A percentile compares a stretch with the other conserved stretches of the same genome.
Evolutionary conservation across 2,888 invertebrate genomes (phyloP).

Genomic region (Yponomeuta sedellus): DNA sequence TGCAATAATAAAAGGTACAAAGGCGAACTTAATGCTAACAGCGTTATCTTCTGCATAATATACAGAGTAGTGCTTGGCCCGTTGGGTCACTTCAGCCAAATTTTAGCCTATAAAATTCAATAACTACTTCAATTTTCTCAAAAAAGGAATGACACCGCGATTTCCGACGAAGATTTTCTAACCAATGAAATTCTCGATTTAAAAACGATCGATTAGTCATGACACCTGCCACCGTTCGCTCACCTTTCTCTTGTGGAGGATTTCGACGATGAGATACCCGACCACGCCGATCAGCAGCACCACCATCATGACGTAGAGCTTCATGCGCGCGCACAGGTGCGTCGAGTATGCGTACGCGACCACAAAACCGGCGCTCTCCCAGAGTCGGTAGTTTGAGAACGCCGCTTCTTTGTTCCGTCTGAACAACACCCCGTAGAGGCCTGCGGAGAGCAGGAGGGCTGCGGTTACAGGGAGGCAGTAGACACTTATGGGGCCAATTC

Average conservation of each 20-base stretch:
- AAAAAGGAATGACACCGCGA: no score
- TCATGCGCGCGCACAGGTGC: slow-evolving; percentile 89
- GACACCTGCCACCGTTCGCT: background rate
- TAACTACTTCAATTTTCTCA: no score
- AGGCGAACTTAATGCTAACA: no score
- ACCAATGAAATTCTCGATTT: no score
- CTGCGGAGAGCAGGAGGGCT: slow-evolving; percentile 52
- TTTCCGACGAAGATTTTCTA: no score
- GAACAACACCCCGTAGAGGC: slow-evolving; percentile 90
- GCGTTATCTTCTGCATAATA: no score
- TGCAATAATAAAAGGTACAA: no score
- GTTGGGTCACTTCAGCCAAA: no score
- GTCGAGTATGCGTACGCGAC: slow-evolving; percentile 93
- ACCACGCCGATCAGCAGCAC: slow-evolving; percentile 84
- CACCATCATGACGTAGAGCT: slow-evolving; percentile 89
- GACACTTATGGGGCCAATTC: slow-evolving; percentile 19
- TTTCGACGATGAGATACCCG: slow-evolving; percentile 88
- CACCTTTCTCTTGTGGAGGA: slow-evolving; percentile 88
- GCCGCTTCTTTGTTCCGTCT: slow-evolving; percentile 93
- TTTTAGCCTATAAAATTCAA: no score
- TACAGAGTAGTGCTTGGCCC: no score
- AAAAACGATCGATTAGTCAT: no score
- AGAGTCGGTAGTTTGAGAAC: slow-evolving; percentile 92
- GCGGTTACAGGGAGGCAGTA: slow-evolving; percentile 24
- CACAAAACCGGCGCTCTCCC: slow-evolving; percentile 94